Conservation (phyloP, 2,888 invertebrate genomes). For the Agrochola circellaris region DNA sequence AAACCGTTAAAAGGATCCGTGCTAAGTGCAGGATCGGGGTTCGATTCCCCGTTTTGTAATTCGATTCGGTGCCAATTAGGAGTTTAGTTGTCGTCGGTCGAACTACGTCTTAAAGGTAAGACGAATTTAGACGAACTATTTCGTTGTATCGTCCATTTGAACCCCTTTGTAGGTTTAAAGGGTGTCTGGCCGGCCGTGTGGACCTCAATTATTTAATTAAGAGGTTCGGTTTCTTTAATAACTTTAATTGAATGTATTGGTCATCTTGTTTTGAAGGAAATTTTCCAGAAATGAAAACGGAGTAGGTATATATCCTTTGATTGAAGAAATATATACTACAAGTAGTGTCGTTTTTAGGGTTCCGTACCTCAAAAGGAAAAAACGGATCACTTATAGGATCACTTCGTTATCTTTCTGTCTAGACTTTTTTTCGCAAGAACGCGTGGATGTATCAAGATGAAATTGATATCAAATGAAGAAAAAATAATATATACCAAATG, state of each 20-base stretch:
- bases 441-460: too few species aligned
- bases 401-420: too few species aligned
- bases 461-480: too few species aligned
- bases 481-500: too few species aligned
- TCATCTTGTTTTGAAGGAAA: conserved; percentile 4
- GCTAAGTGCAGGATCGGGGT: conserved; percentile 89
- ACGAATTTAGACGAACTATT: conserved; percentile 76
- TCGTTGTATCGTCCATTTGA: conserved; percentile 73
- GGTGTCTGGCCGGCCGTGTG: conserved; percentile 57
- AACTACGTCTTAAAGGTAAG: conserved; percentile 83
- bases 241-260: conserved; percentile 45
- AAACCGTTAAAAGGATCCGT: conserved; percentile 90
- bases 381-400: too few species aligned
- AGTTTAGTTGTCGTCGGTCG: conserved; percentile 86
- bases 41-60: conserved; percentile 89
- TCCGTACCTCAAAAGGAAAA: too few species aligned
- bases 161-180: conserved; percentile 71
- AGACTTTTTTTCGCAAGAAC: too few species aligned
- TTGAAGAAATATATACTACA: background rate
- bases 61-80: conserved; percentile 89
- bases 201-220: conserved; percentile 62
- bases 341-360: background rate
- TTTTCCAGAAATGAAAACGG: background rate
- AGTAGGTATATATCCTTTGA: background rate
- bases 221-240: conserved; percentile 57